Evolutionary conservation across 2,113 vertebrate genomes (phyloP), one percentile per base, ranked within the genome.

Genomic region (Chinchilla lanigera): DNA sequence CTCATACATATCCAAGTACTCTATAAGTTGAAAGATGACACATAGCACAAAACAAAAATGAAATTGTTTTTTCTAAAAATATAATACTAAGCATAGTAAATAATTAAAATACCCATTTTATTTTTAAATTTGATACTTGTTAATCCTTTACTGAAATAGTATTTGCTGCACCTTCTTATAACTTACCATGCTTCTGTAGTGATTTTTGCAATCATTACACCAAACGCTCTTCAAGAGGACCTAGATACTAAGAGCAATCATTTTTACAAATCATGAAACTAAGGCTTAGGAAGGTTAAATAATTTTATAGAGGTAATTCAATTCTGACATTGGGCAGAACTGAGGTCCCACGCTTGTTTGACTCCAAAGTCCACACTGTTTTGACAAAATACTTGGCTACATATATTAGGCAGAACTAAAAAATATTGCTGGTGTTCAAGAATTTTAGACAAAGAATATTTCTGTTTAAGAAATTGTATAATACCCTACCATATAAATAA

Each of bases 61-160:
- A 67, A 2, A 47, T 77, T 65, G 52, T 50, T 86, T 94, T 65
- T 90, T 73, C 26, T 89, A 71, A 92, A 94, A 92, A 38, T 3
- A 71, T 4, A 86, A 47, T 81, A 7, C n/a, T 82, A 94, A 89
- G 41, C 11, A 85, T 28, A 78, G 8, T 75, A 61, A 91, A 86
- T 13, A 65, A 69, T 58, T 80, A 69, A 95, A 93, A 82, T 50
- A 35, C 0, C 50, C 7, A 52, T 89, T 89, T 92, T 69, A 73
- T 75, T 96, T 90, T 86, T 16, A 65, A 65, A 60, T 89, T 82
- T 86, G 65, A 11, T 35, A 41, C 69, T 89, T 83, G 20, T 75
- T 92, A 60, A n/a, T 67, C 33, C 2, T 1, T 85, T 94, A 75
- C 20, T 85, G 54, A 69, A 89, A 56, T 67, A 38, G 22, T 65